Evolutionary conservation across 1,140 invertebrate species (phyloP).

Genomic region (Drosophila pseudoobscura): DNA sequence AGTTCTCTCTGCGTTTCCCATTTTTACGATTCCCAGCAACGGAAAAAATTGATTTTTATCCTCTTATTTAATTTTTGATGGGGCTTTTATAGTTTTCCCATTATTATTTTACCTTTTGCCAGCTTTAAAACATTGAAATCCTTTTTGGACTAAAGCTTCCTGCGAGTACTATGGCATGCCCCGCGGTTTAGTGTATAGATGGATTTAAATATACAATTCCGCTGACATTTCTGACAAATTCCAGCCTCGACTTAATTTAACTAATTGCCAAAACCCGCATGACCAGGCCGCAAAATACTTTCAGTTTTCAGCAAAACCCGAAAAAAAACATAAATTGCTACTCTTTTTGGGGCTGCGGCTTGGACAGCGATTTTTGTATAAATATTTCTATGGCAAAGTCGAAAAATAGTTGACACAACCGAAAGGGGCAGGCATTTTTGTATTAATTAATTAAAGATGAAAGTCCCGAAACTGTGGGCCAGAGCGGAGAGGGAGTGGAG

Average conservation of each 20-base stretch:
- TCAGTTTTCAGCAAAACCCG: constrained; percentile 39
- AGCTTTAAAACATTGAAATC: constrained; percentile 3
- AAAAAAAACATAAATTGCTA: constrained; percentile 5
- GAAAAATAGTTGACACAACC: constrained; percentile 65
- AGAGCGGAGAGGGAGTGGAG: neutral
- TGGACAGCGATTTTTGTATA: constrained; percentile 16
- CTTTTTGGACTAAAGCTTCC: constrained; percentile 14
- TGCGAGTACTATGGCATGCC: neutral
- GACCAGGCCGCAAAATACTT: constrained; percentile 61
- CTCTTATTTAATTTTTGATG: constrained; percentile 18
- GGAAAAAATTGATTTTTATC: constrained; percentile 37
- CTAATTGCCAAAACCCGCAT: constrained; percentile 45
- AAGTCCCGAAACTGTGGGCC: constrained; percentile 38
- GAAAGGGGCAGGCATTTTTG: constrained; percentile 65
- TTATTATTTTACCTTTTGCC: constrained; percentile 5
- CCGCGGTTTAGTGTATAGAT: neutral
- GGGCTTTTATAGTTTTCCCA: constrained; percentile 5
- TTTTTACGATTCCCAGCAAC: constrained; percentile 24
- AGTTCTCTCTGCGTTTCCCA: constrained; percentile 7
- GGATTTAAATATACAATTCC: constrained; percentile 9
- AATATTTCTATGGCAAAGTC: constrained; percentile 45
- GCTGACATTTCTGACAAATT: constrained; percentile 34
- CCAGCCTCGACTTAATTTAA: constrained; percentile 42
- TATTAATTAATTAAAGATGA: constrained; percentile 78
- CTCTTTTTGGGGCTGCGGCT: constrained; percentile 38